Evolutionary conservation across 2,113 vertebrate genomes (phyloP).

Genomic region (Pachycephala philippinensis): DNA sequence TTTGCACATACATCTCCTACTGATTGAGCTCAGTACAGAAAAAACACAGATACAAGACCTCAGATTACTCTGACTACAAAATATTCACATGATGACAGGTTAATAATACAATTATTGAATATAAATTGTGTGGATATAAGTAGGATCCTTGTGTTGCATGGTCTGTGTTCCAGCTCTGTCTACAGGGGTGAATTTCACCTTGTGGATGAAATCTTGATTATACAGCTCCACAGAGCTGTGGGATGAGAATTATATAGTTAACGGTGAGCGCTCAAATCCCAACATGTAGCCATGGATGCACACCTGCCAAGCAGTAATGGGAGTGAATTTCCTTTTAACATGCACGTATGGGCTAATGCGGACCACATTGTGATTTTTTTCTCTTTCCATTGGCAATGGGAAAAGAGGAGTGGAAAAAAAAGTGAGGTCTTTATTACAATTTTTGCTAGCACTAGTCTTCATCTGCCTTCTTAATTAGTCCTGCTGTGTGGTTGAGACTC

Average conservation of each 20-base stretch:
- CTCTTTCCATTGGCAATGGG: not conserved
- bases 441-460: not conserved
- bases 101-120: not conserved
- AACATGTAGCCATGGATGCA: not conserved
- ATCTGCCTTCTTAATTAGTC: constrained; percentile 47
- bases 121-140: not conserved
- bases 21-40: not conserved
- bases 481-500: constrained; percentile 11
- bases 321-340: constrained; percentile 30
- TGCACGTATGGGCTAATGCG: constrained; percentile 25
- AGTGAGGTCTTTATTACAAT: not conserved
- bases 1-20: not conserved
- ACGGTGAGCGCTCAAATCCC: not conserved
- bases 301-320: not conserved
- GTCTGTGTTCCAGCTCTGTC: not conserved
- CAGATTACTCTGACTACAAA: not conserved
- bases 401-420: not conserved
- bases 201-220: not conserved
- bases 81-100: not conserved
- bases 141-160: not conserved
- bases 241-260: constrained; percentile 1
- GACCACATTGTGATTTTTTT: constrained; percentile 1
- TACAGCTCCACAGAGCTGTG: not conserved
- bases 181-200: not conserved
- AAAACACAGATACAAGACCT: not conserved